Evolutionary conservation across 2,113 vertebrate genomes (phyloP), one percentile per base, ranked within the genome.

Genomic region (Pseudorhombus dupliciocellatus): DNA sequence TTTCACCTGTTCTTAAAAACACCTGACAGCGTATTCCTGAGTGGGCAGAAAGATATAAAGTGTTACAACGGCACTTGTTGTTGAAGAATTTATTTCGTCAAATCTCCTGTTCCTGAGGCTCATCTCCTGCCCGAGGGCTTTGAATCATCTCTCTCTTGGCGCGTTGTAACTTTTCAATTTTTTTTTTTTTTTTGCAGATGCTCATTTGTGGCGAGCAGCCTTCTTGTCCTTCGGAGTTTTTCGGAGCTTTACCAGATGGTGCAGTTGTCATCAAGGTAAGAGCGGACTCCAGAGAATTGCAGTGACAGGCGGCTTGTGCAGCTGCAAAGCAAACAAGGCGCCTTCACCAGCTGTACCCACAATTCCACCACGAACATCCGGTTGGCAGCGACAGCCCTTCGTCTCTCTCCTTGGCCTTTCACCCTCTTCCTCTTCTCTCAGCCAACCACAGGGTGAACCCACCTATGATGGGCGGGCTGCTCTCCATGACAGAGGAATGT

Each of bases 301-400:
- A 20, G 40, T 14, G 4, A 59, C 51, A 46, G 53, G 57, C 58
- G 59, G 37, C 55, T 25, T 70, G 31, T 64, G 69, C 44, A 30
- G 51, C 77, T 64, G 69, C 75, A 83, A 69, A 83, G 51, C 70
- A 75, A 60, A 74, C 59, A 77, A 77, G 55, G 11, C 54, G 31
- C 8, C 28, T 34, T 71, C 53, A 50, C 63, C 3, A 14, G 63
- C 71, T 74, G 68, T 63, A 46, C 26, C n/a, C 30, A 3, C 25
- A 48, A 7, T 64, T 77, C 51, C 68, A 50, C 11, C 24, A 37
- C 8, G 24, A 65, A 52, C 55, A 83, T 78, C 54, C 72, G 73
- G 70, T 57, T 80, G 79, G 73, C 74, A 73, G 48, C n/a, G 54
- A 44, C 56, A 31, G 61, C 46, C 66, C 61, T 60, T 48, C 51